These are phyloP conservation scores for Drosophila insularis DNA, from an alignment of 1,140 invertebrate genomes.

Conservation along the genomic window DNA sequence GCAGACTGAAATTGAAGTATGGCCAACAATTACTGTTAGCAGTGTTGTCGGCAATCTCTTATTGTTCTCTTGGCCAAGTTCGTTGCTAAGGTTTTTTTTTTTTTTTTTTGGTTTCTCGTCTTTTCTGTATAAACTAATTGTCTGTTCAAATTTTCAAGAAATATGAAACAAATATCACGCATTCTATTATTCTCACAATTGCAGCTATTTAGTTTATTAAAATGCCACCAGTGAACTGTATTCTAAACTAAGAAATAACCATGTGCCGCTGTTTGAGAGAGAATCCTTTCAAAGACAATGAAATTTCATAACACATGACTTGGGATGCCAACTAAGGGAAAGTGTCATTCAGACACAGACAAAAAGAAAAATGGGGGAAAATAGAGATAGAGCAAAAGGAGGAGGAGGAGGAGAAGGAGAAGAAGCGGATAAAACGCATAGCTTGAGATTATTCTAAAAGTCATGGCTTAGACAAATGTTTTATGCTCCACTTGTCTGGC, in stretches of 20 bases:
- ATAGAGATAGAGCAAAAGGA: neutral
- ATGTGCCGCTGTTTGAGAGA: slow-evolving; percentile 24
- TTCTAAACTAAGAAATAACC: slow-evolving; percentile 13
- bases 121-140: slow-evolving; percentile 24
- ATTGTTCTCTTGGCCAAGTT: slow-evolving; percentile 27
- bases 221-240: slow-evolving; percentile 4
- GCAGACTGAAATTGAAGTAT: slow-evolving; percentile 47
- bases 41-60: neutral
- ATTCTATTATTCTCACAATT: slow-evolving; percentile 16
- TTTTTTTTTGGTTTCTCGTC: neutral
- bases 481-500: slow-evolving; percentile 58
- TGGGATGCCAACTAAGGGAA: slow-evolving; percentile 38
- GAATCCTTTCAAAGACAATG: slow-evolving; percentile 6
- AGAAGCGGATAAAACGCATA: slow-evolving; percentile 10
- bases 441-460: slow-evolving; percentile 52
- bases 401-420: neutral
- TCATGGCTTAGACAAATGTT: slow-evolving; percentile 68
- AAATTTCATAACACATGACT: slow-evolving; percentile 43
- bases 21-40: slow-evolving; percentile 32
- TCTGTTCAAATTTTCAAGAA: slow-evolving; percentile 1
- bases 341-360: slow-evolving; percentile 42
- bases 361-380: slow-evolving; percentile 15
- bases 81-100: slow-evolving; percentile 24
- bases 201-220: slow-evolving; percentile 30
- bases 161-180: neutral